Evolutionary conservation across 2,113 vertebrate genomes (phyloP), one percentile per base, ranked within the genome.

Genomic region (Falcunculus frontatus): DNA sequence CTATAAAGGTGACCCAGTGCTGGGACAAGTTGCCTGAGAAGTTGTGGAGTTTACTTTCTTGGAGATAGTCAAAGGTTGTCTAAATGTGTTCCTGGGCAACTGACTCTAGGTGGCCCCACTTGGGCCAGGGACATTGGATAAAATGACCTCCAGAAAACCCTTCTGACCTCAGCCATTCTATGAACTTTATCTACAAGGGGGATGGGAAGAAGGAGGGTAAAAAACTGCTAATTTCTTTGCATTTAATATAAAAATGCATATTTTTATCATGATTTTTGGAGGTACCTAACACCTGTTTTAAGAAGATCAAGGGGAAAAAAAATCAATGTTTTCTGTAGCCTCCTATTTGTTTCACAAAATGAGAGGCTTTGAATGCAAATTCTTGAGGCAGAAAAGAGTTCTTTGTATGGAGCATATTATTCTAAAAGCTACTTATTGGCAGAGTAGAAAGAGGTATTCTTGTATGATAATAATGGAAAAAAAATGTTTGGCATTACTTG

Each of bases 161-260:
- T 76, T 80, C n/a, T 32, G 39, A 39, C 16, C 18, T 70, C 27
- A 57, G 0, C 27, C 21, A 22, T 70, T 84, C n/a, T 56, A 9
- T 76, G 9, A 84, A 26, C 41, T 84, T 73, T 50, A n/a, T 52
- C 23, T 89, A 10, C 46, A 57, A 29, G 10, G 10, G 3, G 23
- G 4, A 9, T 0, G 0, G 27, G 13, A 37, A 70, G 25, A 14
- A 20, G 7, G 5, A 25, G 37, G 19, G 20, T 16, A 4, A 74
- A 68, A 84, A 60, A 41, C 13, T 9, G 4, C 5, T 60, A 1
- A 22, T 73, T 77, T 20, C 13, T 65, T 88, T 27, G 13, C 7
- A 14, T 83, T 57, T 72, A 74, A 42, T 69, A 69, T 50, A 64
- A 62, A 79, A 75, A 56, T 42, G 1, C 7, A 1, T 79, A 33